A percentile compares a stretch with the other conserved stretches of the same genome.
These are phyloP conservation scores for Drosophila peninsularis DNA, from an alignment of 2,888 invertebrate species.

Conservation along the genomic window DNA sequence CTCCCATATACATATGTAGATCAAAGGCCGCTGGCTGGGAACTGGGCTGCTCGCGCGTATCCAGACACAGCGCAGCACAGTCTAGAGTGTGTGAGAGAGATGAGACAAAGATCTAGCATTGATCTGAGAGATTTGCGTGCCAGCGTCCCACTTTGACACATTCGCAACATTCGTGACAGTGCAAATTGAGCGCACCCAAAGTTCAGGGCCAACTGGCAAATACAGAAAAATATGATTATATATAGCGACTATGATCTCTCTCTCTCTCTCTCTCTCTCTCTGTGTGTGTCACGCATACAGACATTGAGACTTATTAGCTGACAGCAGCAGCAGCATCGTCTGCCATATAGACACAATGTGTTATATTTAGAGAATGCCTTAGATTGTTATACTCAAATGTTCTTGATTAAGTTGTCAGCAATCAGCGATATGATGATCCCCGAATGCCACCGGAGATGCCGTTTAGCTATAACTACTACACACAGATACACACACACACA, in stretches of 20 bases:
- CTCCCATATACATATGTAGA: neutral
- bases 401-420: constrained; percentile 78
- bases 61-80: neutral
- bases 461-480: constrained; percentile 63
- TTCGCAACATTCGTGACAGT: constrained; percentile 65
- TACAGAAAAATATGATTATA: constrained; percentile 25
- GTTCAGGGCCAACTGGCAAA: constrained; percentile 63
- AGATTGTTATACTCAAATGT: constrained; percentile 56
- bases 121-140: constrained; percentile 45
- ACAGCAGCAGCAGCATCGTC: constrained; percentile 11
- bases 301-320: constrained; percentile 49
- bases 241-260: neutral
- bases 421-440: constrained; percentile 56
- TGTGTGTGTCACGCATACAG: constrained; percentile 15
- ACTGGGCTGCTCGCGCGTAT: neutral
- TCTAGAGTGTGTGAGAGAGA: neutral
- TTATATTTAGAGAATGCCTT: constrained; percentile 67
- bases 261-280: neutral
- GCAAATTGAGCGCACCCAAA: constrained; percentile 72
- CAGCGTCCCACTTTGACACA: constrained; percentile 58
- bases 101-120: constrained; percentile 59
- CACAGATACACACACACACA: constrained; percentile 15
- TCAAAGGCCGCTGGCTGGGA: neutral
- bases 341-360: constrained; percentile 24
- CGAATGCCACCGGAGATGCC: constrained; percentile 50